Evolutionary conservation across 2,797 vertebrate genomes (phyloP).

Genomic region (Falco berigora): DNA sequence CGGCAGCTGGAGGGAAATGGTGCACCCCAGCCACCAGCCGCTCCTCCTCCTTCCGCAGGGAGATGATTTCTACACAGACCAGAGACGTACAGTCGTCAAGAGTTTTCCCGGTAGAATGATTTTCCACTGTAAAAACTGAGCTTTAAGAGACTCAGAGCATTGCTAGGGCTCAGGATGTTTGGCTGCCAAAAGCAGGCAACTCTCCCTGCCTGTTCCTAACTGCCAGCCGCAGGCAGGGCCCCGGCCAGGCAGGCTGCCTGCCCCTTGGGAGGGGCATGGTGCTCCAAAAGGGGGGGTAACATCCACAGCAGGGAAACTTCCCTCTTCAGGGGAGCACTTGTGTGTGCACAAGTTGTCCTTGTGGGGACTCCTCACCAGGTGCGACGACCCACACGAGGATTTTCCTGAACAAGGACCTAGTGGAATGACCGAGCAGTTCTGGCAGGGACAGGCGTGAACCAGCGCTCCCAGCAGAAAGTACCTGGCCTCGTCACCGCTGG

Average conservation of each 20-base stretch:
- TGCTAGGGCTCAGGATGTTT: neutral
- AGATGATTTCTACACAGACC: neutral
- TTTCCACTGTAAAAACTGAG: neutral
- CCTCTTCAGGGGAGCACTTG: neutral
- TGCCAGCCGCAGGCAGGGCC: neutral
- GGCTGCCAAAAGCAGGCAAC: neutral
- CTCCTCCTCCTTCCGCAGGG: neutral
- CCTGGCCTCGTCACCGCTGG: neutral
- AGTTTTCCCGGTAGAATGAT: neutral
- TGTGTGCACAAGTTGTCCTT: neutral
- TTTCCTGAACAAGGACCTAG: neutral
- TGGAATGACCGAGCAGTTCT: neutral
- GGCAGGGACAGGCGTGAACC: neutral
- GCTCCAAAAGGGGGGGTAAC: neutral
- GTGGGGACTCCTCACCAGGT: neutral
- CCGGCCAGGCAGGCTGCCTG: neutral
- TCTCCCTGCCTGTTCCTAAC: neutral
- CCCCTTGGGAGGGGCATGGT: neutral
- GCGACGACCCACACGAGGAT: neutral
- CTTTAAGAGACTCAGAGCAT: neutral
- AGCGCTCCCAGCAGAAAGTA: neutral
- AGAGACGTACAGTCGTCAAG: neutral
- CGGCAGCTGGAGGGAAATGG: neutral
- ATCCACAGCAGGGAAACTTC: neutral
- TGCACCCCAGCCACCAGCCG: fast-evolving